Evolutionary conservation across 2,888 invertebrate species (phyloP), one percentile per base, ranked within the genome.

Genomic region (Mamestra brassicae): DNA sequence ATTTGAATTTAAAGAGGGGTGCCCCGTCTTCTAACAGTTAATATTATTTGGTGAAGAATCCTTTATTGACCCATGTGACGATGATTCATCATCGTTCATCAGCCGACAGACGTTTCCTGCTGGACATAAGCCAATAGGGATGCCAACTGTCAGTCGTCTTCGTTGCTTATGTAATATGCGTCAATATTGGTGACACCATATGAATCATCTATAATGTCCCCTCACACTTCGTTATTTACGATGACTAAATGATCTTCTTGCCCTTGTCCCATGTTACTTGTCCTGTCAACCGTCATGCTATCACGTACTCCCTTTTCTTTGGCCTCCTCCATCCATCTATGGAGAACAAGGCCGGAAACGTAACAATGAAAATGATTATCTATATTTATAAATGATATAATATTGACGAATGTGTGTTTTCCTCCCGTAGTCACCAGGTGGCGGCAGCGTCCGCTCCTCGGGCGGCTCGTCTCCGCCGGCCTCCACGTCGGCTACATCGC

Each of bases 401-500:
- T 8, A 50, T 15, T 72, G 15, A 60, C 4, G 7, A 45, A 60
- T n/a, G 5, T 74, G 0, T 26, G 17, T 74, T 42, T 36, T 68
- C 1, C 10, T 63, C 8, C 52, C 45, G 0, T 90, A 97, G 89
- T 96, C 97, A 0, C 95, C 97, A 54, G 96, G 97, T 76, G 93
- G 95, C 5, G 89, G 92, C 4, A 95, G 94, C 74, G 90, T 95
- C 1, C 96, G 95, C 45, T 95, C 97, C 11, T 91, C 93, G 81
- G 92, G 93, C 73, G 96, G 92, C 77, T 93, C 94, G 2, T 95
- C 95, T 15, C 96, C 93, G 83, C 97, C 93, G 15, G 96, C 96
- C 1, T 95, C 96, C 7, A 95, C 96, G 0, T 97, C 97, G 4
- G 93, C 96, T 50, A 95, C 97, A 0, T 96, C 97, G 0, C 91